These are phyloP conservation scores for Sinocyclocheilus rhinocerous DNA, from an alignment of 2,113 vertebrate genomes.

Conservation along the genomic window DNA sequence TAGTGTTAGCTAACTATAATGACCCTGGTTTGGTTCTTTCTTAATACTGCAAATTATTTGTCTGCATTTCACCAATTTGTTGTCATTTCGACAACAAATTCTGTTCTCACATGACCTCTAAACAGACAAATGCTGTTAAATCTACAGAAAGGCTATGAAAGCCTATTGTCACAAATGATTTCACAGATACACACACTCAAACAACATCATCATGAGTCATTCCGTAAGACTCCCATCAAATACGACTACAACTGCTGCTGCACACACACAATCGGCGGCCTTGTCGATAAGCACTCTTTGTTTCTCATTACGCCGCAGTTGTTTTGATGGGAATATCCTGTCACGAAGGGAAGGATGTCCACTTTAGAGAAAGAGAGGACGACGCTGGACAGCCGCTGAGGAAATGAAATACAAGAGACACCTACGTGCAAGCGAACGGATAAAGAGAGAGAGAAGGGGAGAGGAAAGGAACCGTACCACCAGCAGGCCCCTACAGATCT, in stretches of 20 bases:
- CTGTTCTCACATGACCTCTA: neutral
- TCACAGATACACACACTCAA: neutral
- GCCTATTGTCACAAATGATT: neutral
- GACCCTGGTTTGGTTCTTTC: neutral
- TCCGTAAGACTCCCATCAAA: conserved; percentile 6
- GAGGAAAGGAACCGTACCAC: conserved; percentile 50
- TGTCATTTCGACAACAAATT: neutral
- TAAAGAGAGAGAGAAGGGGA: neutral
- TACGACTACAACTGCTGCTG: conserved; percentile 18
- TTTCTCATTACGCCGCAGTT: conserved; percentile 17
- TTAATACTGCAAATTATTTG: neutral
- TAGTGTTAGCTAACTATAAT: too few relatives aligned
- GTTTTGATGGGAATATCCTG: conserved; percentile 28
- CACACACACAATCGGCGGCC: conserved; percentile 5
- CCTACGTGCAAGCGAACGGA: neutral
- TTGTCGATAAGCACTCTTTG: conserved; percentile 46
- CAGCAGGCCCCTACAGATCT: conserved; percentile 57
- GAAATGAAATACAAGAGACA: conserved; percentile 34
- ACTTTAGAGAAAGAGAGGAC: conserved; percentile 15
- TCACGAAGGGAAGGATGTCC: conserved; percentile 37
- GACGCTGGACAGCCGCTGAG: conserved; percentile 20
- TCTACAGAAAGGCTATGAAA: neutral
- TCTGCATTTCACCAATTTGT: neutral
- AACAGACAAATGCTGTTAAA: neutral
- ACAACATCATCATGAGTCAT: conserved; percentile 28